Evolutionary conservation across 1,140 invertebrate genomes (phyloP).

Genomic region (Leptinotarsa defecta): DNA sequence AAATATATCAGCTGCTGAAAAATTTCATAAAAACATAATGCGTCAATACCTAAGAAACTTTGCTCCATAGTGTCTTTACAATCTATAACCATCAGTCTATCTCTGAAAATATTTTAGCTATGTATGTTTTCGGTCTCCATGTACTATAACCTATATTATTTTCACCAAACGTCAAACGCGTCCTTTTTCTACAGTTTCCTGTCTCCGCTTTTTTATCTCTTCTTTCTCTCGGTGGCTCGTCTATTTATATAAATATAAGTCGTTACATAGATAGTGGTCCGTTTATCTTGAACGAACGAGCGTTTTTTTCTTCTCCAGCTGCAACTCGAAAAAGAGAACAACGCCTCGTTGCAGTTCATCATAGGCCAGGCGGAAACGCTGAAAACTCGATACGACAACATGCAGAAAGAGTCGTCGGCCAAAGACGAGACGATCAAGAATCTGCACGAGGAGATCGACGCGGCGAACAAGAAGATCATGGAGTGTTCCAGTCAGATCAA

Average conservation of each 20-base stretch:
- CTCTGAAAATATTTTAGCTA: not conserved
- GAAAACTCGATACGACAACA: constrained; percentile 30
- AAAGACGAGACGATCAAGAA: constrained; percentile 44
- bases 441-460: constrained; percentile 45
- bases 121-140: not conserved
- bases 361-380: constrained; percentile 36
- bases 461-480: constrained; percentile 34
- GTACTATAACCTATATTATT: not conserved
- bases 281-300: not conserved
- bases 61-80: too few species aligned
- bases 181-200: not conserved
- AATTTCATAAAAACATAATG: too few species aligned
- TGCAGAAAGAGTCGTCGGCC: constrained; percentile 31
- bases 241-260: not conserved
- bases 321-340: constrained; percentile 37
- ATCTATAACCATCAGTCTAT: too few species aligned
- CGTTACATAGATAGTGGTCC: not conserved
- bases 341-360: constrained; percentile 37
- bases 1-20: too few species aligned
- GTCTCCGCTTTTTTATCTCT: not conserved
- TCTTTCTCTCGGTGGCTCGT: not conserved
- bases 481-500: constrained; percentile 34
- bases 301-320: constrained; percentile 31
- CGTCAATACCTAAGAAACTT: too few species aligned
- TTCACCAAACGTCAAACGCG: not conserved